A percentile compares a stretch with the other conserved stretches of the same genome.
phyloP scores from a whole-genome alignment of 2,888 invertebrate species.

The Eilema sororculum region DNA sequence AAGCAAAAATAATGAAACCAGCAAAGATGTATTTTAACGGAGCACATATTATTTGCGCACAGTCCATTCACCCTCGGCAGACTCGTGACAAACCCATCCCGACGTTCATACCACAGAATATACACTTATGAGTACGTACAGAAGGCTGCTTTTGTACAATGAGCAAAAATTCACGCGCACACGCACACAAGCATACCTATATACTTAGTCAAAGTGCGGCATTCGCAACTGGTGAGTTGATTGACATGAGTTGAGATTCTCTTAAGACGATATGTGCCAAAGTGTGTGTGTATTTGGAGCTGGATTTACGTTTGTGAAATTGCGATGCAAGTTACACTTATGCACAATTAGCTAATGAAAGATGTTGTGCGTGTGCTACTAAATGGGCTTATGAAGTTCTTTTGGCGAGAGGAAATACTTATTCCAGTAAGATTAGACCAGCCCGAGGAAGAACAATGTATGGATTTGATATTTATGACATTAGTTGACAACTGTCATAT shows the following conservation, averaged over 20 bases:
- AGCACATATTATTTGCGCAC: slow-evolving; percentile 64
- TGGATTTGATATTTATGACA: too few relatives aligned
- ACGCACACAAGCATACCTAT: too few relatives aligned
- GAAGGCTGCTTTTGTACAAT: neutral
- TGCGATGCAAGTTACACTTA: slow-evolving; percentile 1
- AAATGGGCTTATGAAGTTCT: neutral
- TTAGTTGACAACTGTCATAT: too few relatives aligned
- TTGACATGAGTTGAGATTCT: neutral
- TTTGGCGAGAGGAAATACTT: neutral
- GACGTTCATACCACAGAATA: slow-evolving; percentile 64
- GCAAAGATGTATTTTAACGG: slow-evolving; percentile 70
- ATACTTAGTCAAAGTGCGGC: neutral
- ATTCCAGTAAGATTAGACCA: neutral
- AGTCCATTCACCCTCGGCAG: slow-evolving; percentile 74
- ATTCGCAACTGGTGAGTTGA: neutral
- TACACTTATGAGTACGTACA: slow-evolving; percentile 45
- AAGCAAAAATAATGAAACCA: slow-evolving; percentile 52
- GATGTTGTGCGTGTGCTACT: neutral
- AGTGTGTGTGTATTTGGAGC: neutral
- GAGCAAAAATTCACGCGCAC: neutral
- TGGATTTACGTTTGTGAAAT: neutral
- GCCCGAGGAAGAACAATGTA: too few relatives aligned
- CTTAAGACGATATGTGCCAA: neutral
- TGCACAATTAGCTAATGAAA: neutral
- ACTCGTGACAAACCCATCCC: slow-evolving; percentile 78